Base-by-base conservation (phyloP, 2,888 invertebrate genomes). In the Drosophila mulleri region DNA sequence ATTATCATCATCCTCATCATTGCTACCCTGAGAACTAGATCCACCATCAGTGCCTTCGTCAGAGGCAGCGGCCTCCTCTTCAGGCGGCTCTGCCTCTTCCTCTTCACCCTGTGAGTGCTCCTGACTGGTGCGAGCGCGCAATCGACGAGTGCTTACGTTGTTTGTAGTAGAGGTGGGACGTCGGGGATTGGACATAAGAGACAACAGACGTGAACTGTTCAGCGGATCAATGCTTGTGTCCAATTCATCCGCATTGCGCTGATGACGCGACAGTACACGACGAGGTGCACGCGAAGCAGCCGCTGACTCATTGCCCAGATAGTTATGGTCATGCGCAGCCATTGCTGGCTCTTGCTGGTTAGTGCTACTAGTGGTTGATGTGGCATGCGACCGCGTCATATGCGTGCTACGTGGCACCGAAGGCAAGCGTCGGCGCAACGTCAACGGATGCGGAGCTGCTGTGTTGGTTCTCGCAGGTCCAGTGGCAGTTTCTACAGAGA, bases 241-340 rank as follows among this genome's bases (percentile, higher is more conserved):
- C 60, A 92, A 77, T 72, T 93, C 92, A 67, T 92, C 92, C 2
- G 92, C 92, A 69, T 92, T 93, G 2, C 92, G 90, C 67, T 93
- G 92, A 83, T 93, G 93, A 0, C 93, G 90, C 1, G 93, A 93
- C 23, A 93, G 73, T 14, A 91, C 89, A 16, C 92, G 91, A 3
- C 93, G 89, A 9, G 92, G 82, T n/a, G 90, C 87, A 12, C 92
- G 90, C 6, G 88, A 68, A n/a, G 83, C 83, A 12, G 70, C 76
- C 20, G 88, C 69, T 26, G 92, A 91, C 12, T 91, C 89, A 60
- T 90, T 92, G 20, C 91, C 92, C 48, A 91, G 54, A 75, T 93
- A 93, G 70, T 93, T 92, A 67, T 93, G 93, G 85, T 93, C 93
- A 47, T 91, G 91, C 12, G 85, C 81, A 23, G 89, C 74, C 50